Evolutionary conservation across 2,888 invertebrate species (phyloP).

Genomic region (Hoplodrina blanda): DNA sequence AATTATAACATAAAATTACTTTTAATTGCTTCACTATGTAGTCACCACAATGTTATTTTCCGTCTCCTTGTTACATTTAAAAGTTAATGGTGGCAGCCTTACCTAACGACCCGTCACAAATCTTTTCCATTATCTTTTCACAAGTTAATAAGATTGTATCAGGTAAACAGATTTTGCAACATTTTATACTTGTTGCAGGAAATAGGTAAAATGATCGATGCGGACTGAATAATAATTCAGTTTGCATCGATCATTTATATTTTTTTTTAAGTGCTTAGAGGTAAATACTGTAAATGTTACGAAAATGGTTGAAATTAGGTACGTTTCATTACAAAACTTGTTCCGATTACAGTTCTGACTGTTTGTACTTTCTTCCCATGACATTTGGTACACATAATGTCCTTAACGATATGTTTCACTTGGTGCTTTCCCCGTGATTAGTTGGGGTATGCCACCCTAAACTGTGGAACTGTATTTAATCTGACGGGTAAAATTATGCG

Average conservation of each 20-base stretch:
- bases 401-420: constrained; percentile 58
- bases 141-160: constrained; percentile 45
- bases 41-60: constrained; percentile 43
- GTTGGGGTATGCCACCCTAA: constrained; percentile 74
- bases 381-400: constrained; percentile 50
- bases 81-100: constrained; percentile 36
- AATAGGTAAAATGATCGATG: background rate
- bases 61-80: constrained; percentile 38
- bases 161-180: constrained; percentile 22
- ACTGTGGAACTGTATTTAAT: constrained; percentile 71
- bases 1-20: constrained; percentile 67
- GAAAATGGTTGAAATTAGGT: background rate
- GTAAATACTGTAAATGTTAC: background rate
- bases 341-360: background rate
- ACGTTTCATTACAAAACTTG: background rate
- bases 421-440: constrained; percentile 67
- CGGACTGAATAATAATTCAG: background rate
- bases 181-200: background rate
- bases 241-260: too few species aligned
- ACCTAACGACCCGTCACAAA: constrained; percentile 50
- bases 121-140: constrained; percentile 46
- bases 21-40: constrained; percentile 65
- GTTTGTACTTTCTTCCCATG: constrained; percentile 53
- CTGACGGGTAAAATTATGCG: constrained; percentile 83
- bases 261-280: too few species aligned